Evolutionary conservation across 1,140 invertebrate genomes (phyloP).

Genomic region (Octopus sinensis): DNA sequence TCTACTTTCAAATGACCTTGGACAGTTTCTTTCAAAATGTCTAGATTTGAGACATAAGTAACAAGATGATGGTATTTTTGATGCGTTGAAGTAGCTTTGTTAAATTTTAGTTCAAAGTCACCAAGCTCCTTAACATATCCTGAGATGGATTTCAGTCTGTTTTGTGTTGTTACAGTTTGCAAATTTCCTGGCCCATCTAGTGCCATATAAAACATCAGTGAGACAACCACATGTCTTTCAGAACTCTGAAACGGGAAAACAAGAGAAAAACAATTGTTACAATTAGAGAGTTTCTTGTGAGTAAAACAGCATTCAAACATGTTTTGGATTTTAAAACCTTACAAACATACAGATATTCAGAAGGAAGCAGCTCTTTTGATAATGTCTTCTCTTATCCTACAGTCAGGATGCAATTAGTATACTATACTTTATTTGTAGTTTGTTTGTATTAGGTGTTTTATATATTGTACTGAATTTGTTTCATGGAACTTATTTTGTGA

Average conservation of each 20-base stretch:
- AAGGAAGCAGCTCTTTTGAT: no score
- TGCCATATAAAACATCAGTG: conserved; percentile 61
- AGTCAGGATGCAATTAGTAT: no score
- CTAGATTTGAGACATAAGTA: conserved; percentile 65
- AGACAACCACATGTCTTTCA: conserved; percentile 44
- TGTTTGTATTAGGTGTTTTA: no score
- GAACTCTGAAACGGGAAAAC: conserved; percentile 31
- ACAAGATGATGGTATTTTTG: conserved; percentile 44
- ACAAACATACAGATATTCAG: no score
- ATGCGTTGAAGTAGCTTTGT: conserved; percentile 61
- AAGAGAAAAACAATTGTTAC: neutral
- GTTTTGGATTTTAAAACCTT: no score
- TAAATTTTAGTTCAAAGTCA: conserved; percentile 68
- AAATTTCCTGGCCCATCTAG: conserved; percentile 51
- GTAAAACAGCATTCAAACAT: no score
- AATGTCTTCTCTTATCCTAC: no score
- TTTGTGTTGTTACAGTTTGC: conserved; percentile 58
- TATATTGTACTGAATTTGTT: no score
- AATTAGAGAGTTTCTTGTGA: no score
- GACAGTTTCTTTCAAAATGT: conserved; percentile 76
- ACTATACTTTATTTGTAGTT: no score
- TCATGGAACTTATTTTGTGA: no score
- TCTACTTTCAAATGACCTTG: conserved; percentile 58
- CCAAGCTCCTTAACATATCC: conserved; percentile 77
- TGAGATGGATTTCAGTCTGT: conserved; percentile 66